Evolutionary conservation across 1,140 invertebrate species (phyloP), one percentile per base, ranked within the genome.

Genomic region (Varroa destructor): DNA sequence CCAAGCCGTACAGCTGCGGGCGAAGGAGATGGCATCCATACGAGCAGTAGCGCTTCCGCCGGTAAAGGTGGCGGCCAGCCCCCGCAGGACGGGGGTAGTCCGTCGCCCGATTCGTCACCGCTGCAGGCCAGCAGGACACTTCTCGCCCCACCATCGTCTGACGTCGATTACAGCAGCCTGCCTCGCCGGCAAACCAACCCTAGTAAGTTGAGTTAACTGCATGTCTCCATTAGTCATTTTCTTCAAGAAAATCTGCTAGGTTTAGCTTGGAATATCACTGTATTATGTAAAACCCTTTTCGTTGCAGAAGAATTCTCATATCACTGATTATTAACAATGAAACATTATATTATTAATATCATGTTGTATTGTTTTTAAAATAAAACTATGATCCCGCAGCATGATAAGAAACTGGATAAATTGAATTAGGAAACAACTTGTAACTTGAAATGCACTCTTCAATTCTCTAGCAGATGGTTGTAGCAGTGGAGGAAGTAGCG

Each of bases 81-180:
- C 46, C 61, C 61, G 61, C 61, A 67, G 61, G 61, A 67, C 61
- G 61, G 61, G 46, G 61, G 61, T 14, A 67, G 61, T 40, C 61
- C 61, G 14, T 67, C 61, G 46, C 61, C 61, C 12, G 61, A 67
- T 46, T 67, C 61, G 10, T 67, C 61, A 43, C 61, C 61, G 40
- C 40, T 67, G 61, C 61, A 67, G 37, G 40, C 61, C 12, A 43
- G 61, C 61, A 67, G 61, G 36, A 46, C 46, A 40, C 40, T 67
- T 12, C 40, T 67, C 40, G 46, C 46, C 3, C 46, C 46, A 8
- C 46, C 46, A 8, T 46, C 61, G 40, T 12, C 61, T 37, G 61
- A 67, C 61, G 37, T 67, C 61, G 61, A 67, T 46, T 67, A 67
- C 61, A 37, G 61, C 37, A 67, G 61, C 46, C 40, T 67, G 46